Conservation (phyloP, 64 coral and sea anemone genomes). For the Actinia equina region DNA sequence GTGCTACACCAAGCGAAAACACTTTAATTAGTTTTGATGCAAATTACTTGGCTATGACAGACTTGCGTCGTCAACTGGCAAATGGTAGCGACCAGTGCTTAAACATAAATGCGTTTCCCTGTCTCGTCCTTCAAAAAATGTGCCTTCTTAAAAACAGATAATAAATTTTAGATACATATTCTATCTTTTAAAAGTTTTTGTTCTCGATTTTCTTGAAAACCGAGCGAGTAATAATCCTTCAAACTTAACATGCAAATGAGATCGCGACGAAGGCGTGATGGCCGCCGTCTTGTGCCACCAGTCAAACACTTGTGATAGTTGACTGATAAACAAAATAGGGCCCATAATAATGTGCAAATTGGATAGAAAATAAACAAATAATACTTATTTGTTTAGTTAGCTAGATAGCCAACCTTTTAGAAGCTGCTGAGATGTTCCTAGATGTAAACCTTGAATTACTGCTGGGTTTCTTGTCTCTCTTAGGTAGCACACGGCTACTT, state of each 20-base stretch:
- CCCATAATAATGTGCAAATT: neutral
- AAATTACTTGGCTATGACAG: neutral
- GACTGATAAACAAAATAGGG: slow-evolving; percentile 28
- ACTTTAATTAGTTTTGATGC: slow-evolving; percentile 15
- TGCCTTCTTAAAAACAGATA: neutral
- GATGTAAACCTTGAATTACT: slow-evolving; percentile 4
- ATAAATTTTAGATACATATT: neutral
- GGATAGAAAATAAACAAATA: neutral
- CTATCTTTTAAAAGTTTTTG: neutral
- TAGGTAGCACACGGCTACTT: neutral
- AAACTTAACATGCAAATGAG: slow-evolving; percentile 47
- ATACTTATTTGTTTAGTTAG: neutral
- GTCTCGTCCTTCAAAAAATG: neutral
- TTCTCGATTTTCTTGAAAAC: neutral
- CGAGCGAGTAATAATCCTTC: neutral
- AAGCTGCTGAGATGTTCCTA: slow-evolving; percentile 7
- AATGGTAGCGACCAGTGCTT: slow-evolving; percentile 5
- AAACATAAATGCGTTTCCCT: neutral
- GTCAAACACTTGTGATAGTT: slow-evolving; percentile 15
- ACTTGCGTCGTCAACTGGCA: neutral
- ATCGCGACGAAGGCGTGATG: slow-evolving; percentile 9
- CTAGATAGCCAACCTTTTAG: slow-evolving; percentile 21
- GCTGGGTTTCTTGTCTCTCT: slow-evolving; percentile 14
- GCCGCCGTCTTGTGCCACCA: neutral
- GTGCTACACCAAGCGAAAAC: slow-evolving; percentile 23